A percentile compares a stretch with the other conserved stretches of the same genome.
Evolutionary conservation across 1,140 invertebrate genomes (phyloP).

Genomic region (Drosophila kanapiae): DNA sequence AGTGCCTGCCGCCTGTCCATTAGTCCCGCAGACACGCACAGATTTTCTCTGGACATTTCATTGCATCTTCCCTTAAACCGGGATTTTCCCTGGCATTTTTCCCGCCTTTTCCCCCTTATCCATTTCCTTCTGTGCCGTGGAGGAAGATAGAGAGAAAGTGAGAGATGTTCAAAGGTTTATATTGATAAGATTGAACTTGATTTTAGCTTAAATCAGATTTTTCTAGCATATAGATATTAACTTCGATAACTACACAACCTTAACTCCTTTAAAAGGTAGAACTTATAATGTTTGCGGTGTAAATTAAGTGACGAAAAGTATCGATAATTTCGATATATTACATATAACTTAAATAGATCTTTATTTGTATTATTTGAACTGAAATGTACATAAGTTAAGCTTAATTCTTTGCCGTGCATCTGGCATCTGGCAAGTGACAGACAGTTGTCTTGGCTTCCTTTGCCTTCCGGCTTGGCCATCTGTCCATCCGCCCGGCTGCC

Average conservation of each 20-base stretch:
- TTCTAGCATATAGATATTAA: background rate
- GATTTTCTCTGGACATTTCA: conserved; percentile 33
- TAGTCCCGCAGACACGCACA: conserved; percentile 54
- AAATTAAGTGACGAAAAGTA: background rate
- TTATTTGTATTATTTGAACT: too few species aligned
- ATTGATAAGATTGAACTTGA: background rate
- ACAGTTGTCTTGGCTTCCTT: conserved; percentile 15
- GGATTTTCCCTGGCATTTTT: background rate
- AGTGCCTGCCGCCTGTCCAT: conserved; percentile 56
- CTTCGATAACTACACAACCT: background rate
- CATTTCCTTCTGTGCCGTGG: background rate
- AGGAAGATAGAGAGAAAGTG: too few species aligned
- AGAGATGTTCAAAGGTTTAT: background rate
- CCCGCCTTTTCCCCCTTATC: background rate
- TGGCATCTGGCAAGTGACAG: conserved; percentile 18
- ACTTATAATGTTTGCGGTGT: background rate
- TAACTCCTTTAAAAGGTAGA: background rate
- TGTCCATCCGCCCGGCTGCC: conserved; percentile 13
- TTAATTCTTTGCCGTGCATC: background rate
- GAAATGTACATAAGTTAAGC: background rate
- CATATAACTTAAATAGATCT: too few species aligned
- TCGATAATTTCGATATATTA: background rate
- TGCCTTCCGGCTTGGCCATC: background rate
- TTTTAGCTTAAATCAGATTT: background rate
- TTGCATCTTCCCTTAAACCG: background rate